Base-by-base conservation (phyloP, 1,140 invertebrate genomes). In the Ips typographus region DNA sequence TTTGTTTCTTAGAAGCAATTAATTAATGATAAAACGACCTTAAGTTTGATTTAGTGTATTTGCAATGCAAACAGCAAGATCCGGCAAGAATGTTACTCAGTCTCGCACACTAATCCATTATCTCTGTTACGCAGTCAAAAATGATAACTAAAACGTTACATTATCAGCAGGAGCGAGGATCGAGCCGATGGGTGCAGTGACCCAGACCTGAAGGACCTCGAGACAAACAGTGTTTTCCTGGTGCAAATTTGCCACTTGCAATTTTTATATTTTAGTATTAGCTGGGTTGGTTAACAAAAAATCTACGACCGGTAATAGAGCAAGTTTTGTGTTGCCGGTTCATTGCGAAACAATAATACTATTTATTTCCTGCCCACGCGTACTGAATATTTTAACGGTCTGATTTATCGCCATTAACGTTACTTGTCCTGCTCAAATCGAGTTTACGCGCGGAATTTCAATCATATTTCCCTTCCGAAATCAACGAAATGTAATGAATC, bases 281-380 rank as follows among this genome's bases (percentile, higher is more conserved):
- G 22, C 22, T 22, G 44, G 44, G 44, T 47, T 47, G 5, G n/a
- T 47, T 6, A 47, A n/a, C 44, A 47, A 47, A 47, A 47, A 6
- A 5, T 22, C 22, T 22, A 22, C 7, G 6, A 60, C 60, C 60
- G 60, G 43, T 59, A 60, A 58, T 66, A 52, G 39, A 60, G 37
- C 44, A 37, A 43, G 47, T 52, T 60, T 39, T 44, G 53, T 53
- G 65, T 68, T 52, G 40, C 65, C 43, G 42, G 57, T 53, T 60
- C 56, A 43, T 68, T 68, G 59, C 57, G 47, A 60, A 60, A 68
- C 56, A 68, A 68, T 68, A 68, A 65, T 60, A 68, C 65, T 52
- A 68, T 68, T 68, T 68, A 68, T 68, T 68, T 68, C 65, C 56
- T 51, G 49, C 65, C 65, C 58, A 68, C 65, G 57, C 65, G 65